Base-by-base conservation (phyloP, 2,888 invertebrate species). In the Mythimna albipuncta region DNA sequence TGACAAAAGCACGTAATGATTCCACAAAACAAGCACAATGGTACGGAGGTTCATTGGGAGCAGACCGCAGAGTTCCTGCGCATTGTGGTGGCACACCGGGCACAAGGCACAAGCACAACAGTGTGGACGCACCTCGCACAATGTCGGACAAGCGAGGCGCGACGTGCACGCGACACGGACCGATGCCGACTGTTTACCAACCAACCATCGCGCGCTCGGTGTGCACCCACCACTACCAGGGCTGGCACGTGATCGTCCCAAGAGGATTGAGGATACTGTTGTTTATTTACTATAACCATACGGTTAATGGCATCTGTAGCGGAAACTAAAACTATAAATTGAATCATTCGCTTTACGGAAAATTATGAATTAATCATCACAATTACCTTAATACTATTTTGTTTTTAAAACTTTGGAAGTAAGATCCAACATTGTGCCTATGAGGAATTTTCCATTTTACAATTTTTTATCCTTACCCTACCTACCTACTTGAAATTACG, bases 1-100 rank as follows among this genome's bases (percentile, higher is more conserved):
- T 85, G 85, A 87, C 87, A 87, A 88, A 82, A 82, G 80, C 84
- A 84, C 82, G 78, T 88, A 87, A 85, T 82, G 79, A 86, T 86
- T 85, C 80, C 88, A 89, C 85, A 86, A 82, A 85, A 88, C 85
- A 87, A 82, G 79, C 86, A 84, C 84, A 83, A 80, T 83, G 69
- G 73, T 59, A 78, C 66, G 73, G 79, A 47, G 75, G 88, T 89
- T 89, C 88, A 91, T 87, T 86, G 85, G 81, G 83, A 88, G 86
- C 89, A 89, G 87, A 93, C 90, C 91, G 92, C 93, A 90, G 85
- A 94, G 93, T 93, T 95, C 94, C 94, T 94, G 94, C 90, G 88
- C 89, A 92, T 94, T 95, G 94, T 95, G 87, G 79, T 76, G 81
- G 86, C 74, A 67, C 67, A 67, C 67, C 13, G 68, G 50, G 57